A percentile compares a stretch with the other conserved stretches of the same genome.
phyloP scores from a whole-genome alignment of 2,888 invertebrate genomes.

The Augochlorella aurata region DNA sequence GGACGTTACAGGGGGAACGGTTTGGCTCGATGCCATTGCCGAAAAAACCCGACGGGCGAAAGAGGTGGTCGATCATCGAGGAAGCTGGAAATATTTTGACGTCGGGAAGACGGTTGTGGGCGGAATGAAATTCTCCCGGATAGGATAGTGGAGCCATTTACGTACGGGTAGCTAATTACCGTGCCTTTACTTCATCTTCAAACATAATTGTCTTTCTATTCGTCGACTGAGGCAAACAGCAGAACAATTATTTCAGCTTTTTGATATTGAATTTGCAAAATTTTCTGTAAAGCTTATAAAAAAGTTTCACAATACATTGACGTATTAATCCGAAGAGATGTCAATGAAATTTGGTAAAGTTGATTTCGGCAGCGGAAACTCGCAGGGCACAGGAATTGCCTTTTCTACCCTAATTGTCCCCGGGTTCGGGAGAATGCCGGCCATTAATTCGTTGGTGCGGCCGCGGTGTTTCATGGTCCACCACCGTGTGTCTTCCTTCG shows the following conservation, averaged over 20 bases:
- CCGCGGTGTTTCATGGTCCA: slow-evolving; percentile 58
- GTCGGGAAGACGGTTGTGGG: slow-evolving; percentile 31
- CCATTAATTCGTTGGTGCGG: slow-evolving; percentile 66
- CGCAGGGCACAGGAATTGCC: no score
- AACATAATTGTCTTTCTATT: no score
- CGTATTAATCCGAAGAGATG: no score
- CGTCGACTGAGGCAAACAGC: no score
- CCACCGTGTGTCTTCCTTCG: slow-evolving; percentile 51
- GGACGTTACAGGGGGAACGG: neutral
- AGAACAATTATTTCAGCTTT: no score
- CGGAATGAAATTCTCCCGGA: slow-evolving; percentile 65
- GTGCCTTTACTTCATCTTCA: no score
- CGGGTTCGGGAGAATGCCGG: slow-evolving; percentile 46
- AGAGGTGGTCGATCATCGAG: slow-evolving; percentile 62
- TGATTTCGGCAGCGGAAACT: no score
- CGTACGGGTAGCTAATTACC: no score
- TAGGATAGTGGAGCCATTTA: neutral
- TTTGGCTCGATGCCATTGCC: slow-evolving; percentile 57
- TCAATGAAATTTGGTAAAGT: no score
- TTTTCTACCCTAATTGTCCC: slow-evolving; percentile 56
- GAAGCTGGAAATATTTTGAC: slow-evolving; percentile 68
- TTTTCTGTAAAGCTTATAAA: no score
- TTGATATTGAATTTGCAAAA: no score
- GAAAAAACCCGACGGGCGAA: neutral
- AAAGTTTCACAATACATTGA: no score